Base-by-base conservation (phyloP, 2,797 vertebrate genomes). In the Austrolebias charrua region DNA sequence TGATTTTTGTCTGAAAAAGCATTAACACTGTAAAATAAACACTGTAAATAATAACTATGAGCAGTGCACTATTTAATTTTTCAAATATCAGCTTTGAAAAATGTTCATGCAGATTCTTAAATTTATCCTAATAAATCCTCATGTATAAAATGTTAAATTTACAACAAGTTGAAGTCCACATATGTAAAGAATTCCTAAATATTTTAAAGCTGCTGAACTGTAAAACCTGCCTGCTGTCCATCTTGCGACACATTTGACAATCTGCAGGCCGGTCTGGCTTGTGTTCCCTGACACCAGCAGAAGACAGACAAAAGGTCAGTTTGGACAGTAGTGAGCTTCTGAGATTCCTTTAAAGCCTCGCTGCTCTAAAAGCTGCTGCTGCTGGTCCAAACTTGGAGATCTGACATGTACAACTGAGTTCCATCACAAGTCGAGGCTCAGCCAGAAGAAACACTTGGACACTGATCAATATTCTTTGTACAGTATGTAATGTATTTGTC, bases 271-370 rank as follows among this genome's bases (percentile, higher is more conserved):
- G 29, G 33, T 47, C 73, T 75, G 76, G 68, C 38, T 69, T 75
- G 71, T 87, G 76, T 76, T 67, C 74, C 28, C 59, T 49, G 62
- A 81, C 75, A 69, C 71, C 69, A 76, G 67, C 72, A 33, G 31
- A 33, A 33, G 31, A 33, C 31, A 80, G 66, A 38, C 53, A 51
- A 62, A 59, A 78, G 46, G 59, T 84, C 66, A 62, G 61, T 67
- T 75, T 83, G 83, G 84, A 76, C 69, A 51, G 40, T 29, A 38
- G 61, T 69, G 80, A 69, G 88, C 89, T 88, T 78, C 55, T 86
- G 43, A 57, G 67, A 90, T 90, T 89, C 83, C 76, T 75, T 48
- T 13, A 63, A 62, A 43, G 13, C 57, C 44, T 44, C 15, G 18
- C 65, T 48, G 61, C 11, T 71, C 44, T 18, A 15, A 65, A 50